phyloP scores from a whole-genome alignment of 2,113 vertebrate species.

The Elanus axillaris region DNA sequence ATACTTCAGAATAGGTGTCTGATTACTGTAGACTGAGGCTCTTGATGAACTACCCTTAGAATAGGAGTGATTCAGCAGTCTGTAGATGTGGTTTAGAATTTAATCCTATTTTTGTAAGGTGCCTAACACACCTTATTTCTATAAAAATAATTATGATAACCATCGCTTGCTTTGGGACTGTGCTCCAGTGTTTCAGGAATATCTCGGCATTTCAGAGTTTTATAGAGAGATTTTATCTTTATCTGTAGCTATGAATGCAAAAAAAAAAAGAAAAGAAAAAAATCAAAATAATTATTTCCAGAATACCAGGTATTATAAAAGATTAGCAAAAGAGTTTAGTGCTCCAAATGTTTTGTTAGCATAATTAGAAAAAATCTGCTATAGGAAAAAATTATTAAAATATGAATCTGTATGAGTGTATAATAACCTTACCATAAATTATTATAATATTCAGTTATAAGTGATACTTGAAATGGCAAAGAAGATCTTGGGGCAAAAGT shows the following conservation, averaged over 20 bases:
- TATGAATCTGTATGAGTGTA: background rate
- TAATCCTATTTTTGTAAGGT: background rate
- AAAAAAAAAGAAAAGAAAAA: background rate
- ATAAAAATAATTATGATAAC: background rate
- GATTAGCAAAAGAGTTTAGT: background rate
- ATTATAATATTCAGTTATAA: background rate
- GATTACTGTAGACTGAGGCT: background rate
- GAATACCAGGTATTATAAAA: background rate
- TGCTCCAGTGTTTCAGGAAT: background rate
- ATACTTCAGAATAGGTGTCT: background rate
- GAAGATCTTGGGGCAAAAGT: background rate
- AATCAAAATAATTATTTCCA: background rate
- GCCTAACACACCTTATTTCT: background rate
- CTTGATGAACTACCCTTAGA: background rate
- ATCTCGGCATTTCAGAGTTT: background rate
- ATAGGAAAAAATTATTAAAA: background rate
- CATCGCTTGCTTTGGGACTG: background rate
- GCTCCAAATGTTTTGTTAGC: background rate
- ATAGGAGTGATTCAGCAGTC: background rate
- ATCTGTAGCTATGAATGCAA: background rate
- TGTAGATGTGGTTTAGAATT: background rate
- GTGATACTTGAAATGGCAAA: background rate
- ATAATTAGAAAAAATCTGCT: background rate
- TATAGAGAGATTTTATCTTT: background rate
- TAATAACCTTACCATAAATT: background rate